Percentiles rank a stretch among this genome's conserved stretches.
phyloP scores from a whole-genome alignment of 2,797 vertebrate species.

The Chaunax sp. region DNA sequence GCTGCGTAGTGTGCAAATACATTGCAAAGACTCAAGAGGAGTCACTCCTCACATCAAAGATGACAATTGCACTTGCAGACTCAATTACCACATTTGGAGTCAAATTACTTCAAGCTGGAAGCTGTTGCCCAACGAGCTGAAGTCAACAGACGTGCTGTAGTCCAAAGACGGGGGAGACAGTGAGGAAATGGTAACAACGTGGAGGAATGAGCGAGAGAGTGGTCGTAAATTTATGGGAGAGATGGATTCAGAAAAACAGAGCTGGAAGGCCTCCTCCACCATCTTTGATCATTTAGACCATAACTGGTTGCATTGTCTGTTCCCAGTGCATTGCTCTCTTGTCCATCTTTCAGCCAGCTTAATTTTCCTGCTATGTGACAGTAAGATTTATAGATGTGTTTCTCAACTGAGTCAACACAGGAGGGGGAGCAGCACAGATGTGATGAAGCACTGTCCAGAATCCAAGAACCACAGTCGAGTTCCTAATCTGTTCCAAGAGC shows the following conservation, averaged over 20 bases:
- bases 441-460: slow-evolving; percentile 72
- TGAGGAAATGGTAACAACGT: background rate
- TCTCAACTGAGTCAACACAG: slow-evolving; percentile 62
- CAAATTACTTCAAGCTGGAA: slow-evolving; percentile 45
- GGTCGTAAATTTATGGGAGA: slow-evolving; percentile 34
- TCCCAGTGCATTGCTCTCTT: slow-evolving; percentile 45
- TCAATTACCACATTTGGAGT: slow-evolving; percentile 60
- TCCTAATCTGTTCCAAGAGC: slow-evolving; percentile 63
- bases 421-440: slow-evolving; percentile 75
- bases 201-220: background rate
- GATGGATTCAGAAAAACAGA: slow-evolving; percentile 41
- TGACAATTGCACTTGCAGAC: slow-evolving; percentile 61
- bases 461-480: slow-evolving; percentile 68
- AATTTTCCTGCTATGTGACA: slow-evolving; percentile 67
- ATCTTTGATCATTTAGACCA: slow-evolving; percentile 69
- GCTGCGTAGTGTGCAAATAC: slow-evolving; percentile 59
- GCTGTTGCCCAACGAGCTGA: slow-evolving; percentile 21
- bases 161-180: background rate
- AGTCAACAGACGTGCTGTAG: slow-evolving; percentile 11
- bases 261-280: slow-evolving; percentile 56
- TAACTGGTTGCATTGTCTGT: slow-evolving; percentile 49
- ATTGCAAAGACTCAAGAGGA: slow-evolving; percentile 59
- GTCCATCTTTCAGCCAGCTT: slow-evolving; percentile 72
- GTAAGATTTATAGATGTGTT: slow-evolving; percentile 79
- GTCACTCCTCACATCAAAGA: slow-evolving; percentile 63